phyloP scores from a whole-genome alignment of 2,797 vertebrate genomes.

The Astyanax mexicanus region DNA sequence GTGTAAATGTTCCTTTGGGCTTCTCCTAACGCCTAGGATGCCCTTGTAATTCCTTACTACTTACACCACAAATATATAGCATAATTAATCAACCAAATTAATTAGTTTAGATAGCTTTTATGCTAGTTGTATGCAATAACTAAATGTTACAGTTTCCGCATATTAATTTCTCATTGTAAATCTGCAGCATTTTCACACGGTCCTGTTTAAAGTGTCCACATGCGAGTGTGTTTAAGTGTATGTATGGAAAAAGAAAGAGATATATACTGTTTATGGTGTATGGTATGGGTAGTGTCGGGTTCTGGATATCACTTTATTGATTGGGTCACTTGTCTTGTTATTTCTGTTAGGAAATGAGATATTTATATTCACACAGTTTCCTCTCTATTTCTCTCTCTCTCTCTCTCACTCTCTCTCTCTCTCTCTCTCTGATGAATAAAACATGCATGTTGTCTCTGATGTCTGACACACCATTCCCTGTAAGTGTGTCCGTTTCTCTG shows the following conservation, averaged over 20 bases:
- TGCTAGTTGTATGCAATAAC: too few relatives aligned
- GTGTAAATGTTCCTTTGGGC: too few relatives aligned
- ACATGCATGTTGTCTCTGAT: slow-evolving; percentile 53
- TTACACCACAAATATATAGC: too few relatives aligned
- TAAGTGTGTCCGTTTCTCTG: slow-evolving; percentile 7
- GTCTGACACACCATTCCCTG: slow-evolving; percentile 34
- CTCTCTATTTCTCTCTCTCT: slow-evolving; percentile 21
- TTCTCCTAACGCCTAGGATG: too few relatives aligned
- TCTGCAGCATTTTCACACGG: not conserved
- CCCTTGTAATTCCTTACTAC: too few relatives aligned
- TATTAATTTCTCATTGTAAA: too few relatives aligned
- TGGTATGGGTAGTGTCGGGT: too few relatives aligned
- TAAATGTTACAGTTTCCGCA: too few relatives aligned
- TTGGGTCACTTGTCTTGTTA: slow-evolving; percentile 5
- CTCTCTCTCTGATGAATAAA: slow-evolving; percentile 51
- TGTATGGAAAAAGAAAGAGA: not conserved
- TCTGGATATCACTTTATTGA: slow-evolving; percentile 26
- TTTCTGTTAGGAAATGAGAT: slow-evolving; percentile 27
- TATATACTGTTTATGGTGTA: not conserved
- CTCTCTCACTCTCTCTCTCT: slow-evolving; percentile 40
- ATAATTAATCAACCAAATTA: too few relatives aligned
- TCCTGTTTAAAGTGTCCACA: not conserved
- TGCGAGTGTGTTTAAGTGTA: not conserved
- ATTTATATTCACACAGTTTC: slow-evolving; percentile 29
- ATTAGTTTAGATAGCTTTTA: too few relatives aligned